Conservation (phyloP, 2,888 invertebrate genomes). For the Drosophila falleni region DNA sequence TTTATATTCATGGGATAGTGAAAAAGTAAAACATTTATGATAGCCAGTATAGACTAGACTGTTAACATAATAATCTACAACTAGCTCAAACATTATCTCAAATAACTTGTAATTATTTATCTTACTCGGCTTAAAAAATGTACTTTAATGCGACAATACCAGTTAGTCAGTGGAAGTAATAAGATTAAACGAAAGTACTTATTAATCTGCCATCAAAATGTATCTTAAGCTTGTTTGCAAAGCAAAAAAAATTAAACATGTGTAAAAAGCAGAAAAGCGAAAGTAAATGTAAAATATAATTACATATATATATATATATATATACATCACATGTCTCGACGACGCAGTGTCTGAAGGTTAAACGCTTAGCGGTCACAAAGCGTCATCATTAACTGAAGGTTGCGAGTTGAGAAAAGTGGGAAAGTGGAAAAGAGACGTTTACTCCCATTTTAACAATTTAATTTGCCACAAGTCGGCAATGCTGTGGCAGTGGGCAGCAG, state of each 20-base stretch:
- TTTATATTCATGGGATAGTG: background rate
- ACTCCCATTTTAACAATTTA: constrained; percentile 68
- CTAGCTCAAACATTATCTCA: background rate
- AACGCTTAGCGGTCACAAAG: constrained; percentile 78
- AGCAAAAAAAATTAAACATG: constrained; percentile 53
- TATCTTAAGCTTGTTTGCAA: constrained; percentile 64
- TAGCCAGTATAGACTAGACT: background rate
- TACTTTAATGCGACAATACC: constrained; percentile 14
- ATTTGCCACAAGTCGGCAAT: constrained; percentile 65
- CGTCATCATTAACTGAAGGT: constrained; percentile 71
- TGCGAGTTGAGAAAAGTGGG: background rate
- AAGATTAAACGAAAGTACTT: constrained; percentile 41
- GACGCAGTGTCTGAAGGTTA: constrained; percentile 65
- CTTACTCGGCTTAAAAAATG: background rate
- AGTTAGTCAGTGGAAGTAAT: constrained; percentile 21
- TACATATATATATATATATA: constrained; percentile 27
- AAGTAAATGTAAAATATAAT: constrained; percentile 62
- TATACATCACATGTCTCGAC: constrained; percentile 47
- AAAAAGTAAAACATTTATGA: background rate
- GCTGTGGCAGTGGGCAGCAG: constrained; percentile 54
- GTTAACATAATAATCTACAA: background rate
- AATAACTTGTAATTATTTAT: background rate
- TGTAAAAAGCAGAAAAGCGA: constrained; percentile 44
- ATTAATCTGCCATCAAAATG: constrained; percentile 68
- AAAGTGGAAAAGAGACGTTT: background rate